Evolutionary conservation across 2,113 vertebrate genomes (phyloP), one percentile per base, ranked within the genome.

Genomic region (Paradisaea rubra): DNA sequence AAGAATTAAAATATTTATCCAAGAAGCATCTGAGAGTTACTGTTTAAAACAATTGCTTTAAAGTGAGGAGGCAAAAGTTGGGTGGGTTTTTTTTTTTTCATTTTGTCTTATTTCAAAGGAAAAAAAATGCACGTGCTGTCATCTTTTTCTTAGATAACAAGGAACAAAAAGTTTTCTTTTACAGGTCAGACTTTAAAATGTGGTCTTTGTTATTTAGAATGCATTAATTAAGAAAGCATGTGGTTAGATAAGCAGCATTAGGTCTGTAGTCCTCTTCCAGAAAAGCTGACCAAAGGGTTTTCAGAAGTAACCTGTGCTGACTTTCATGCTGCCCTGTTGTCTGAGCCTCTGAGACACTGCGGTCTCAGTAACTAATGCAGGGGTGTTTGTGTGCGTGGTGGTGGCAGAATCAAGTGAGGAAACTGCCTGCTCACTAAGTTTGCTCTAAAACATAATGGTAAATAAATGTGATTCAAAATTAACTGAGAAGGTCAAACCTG

Each of bases 231-330:
- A 59, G 31, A 76, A 86, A 59, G 16, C 21, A 12, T 69, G 45
- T 41, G 23, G 63, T 77, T 80, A 83, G 76, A 63, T 88, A 93
- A 76, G 49, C 39, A 41, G n/a, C n/a, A 57, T 69, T 80, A 73
- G 50, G 19, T 73, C 53, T 89, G 33, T 42, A 33, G 28, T n/a
- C 24, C 15, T 68, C 39, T 88, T 86, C 79, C 53, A 72, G 80
- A 86, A 77, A 83, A 41, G n/a, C 53, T 4, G 3, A 17, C 49
- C n/a, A 31, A 82, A 61, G 81, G 13, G 25, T 72, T 80, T 39
- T 80, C 66, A 61, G 68, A 69, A 90, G 44, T 77, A 88, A 80
- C 54, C 41, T 70, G 73, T 59, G 44, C 49, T 77, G 56, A 88
- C 72, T 81, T 86, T 21, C 15, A 2, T 53, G 66, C 44, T 91